A percentile compares a stretch with the other conserved stretches of the same genome.
These are phyloP conservation scores for Amiota communis DNA, from an alignment of 2,888 invertebrate species.

Conservation along the genomic window DNA sequence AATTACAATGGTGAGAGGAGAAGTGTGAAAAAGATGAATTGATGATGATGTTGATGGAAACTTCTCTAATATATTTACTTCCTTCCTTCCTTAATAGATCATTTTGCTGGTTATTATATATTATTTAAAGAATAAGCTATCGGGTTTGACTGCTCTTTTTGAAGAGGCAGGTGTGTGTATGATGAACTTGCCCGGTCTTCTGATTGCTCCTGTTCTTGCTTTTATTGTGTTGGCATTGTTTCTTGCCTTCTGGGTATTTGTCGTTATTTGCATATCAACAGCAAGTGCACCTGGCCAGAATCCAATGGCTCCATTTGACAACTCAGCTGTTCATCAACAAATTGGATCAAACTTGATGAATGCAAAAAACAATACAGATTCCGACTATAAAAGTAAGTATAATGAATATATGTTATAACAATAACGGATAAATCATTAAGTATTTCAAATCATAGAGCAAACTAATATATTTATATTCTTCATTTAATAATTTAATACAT, in stretches of 20 bases:
- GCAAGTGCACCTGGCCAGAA: conserved; percentile 82
- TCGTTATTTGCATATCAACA: conserved; percentile 86
- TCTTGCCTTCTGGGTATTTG: conserved; percentile 88
- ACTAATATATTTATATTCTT: background rate
- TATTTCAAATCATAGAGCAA: background rate
- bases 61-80: conserved; percentile 22
- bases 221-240: conserved; percentile 85
- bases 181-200: conserved; percentile 86
- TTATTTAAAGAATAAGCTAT: conserved; percentile 85
- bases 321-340: conserved; percentile 50
- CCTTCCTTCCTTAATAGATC: conserved; percentile 74
- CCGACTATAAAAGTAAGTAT: conserved; percentile 64
- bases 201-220: conserved; percentile 89
- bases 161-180: conserved; percentile 92
- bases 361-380: conserved; percentile 53
- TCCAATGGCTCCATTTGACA: conserved; percentile 67
- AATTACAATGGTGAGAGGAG: conserved; percentile 81
- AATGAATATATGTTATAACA: background rate
- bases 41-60: too few species aligned
- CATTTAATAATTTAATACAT: background rate
- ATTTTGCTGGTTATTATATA: conserved; percentile 83
- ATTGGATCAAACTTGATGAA: conserved; percentile 43
- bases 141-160: conserved; percentile 88
- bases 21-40: background rate
- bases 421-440: too few species aligned